Conservation (phyloP, 2,113 vertebrate species). For the Hymenochirus boettgeri region DNA sequence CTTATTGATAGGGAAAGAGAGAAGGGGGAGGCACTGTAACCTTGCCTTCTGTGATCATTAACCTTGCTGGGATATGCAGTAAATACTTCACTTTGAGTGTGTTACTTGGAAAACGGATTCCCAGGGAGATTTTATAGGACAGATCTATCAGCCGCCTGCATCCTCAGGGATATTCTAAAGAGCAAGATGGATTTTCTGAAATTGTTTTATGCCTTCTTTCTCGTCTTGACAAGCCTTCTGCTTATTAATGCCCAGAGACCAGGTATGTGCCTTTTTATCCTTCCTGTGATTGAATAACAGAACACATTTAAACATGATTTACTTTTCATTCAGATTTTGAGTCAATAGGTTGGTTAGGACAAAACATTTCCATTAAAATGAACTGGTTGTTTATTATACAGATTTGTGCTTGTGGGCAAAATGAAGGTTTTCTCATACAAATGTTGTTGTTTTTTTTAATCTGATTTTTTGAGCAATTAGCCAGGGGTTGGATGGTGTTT, state of each 20-base stretch:
- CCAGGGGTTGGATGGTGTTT: too few species aligned
- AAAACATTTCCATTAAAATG: too few species aligned
- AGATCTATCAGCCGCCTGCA: constrained; percentile 19
- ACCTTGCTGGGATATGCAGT: constrained; percentile 47
- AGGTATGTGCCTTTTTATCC: constrained; percentile 64
- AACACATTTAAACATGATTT: too few species aligned
- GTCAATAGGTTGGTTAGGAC: too few species aligned
- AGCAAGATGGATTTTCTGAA: constrained; percentile 73
- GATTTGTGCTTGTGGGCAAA: too few species aligned
- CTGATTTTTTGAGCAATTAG: too few species aligned
- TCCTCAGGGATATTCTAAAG: constrained; percentile 8
- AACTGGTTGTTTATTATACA: too few species aligned
- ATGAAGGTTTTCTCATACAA: too few species aligned
- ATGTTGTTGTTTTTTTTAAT: too few species aligned
- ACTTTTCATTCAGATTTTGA: too few species aligned
- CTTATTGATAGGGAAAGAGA: constrained; percentile 21
- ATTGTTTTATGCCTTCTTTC: constrained; percentile 59
- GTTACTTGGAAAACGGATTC: constrained; percentile 46
- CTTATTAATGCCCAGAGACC: constrained; percentile 62
- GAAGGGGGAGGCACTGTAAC: constrained; percentile 52
- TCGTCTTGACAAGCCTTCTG: constrained; percentile 59
- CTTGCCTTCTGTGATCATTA: constrained; percentile 54
- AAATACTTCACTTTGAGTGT: constrained; percentile 26
- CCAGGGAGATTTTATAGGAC: constrained; percentile 26
- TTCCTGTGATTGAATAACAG: too few species aligned